Evolutionary conservation across 2,113 vertebrate genomes (phyloP).

Genomic region (Athene noctua): DNA sequence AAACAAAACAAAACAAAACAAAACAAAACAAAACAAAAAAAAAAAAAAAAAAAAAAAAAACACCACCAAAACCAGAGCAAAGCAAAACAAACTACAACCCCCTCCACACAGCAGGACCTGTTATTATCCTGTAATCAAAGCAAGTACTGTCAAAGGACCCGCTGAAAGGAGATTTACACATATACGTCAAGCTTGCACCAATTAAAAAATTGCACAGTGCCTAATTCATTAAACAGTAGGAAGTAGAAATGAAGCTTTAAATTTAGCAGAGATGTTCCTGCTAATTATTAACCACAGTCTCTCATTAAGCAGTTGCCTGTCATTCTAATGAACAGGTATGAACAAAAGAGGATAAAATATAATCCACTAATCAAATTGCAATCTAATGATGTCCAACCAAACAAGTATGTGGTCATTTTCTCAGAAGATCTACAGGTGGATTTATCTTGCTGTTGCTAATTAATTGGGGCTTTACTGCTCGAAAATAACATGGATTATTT

Average conservation of each 20-base stretch:
- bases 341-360: constrained; percentile 19
- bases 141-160: background rate
- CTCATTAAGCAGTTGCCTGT: constrained; percentile 36
- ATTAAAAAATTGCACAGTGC: background rate
- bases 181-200: background rate
- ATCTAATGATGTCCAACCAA: background rate
- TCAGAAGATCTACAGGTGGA: background rate
- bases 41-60: background rate
- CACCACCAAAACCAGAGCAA: too few relatives aligned
- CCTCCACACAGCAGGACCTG: background rate
- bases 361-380: constrained; percentile 7
- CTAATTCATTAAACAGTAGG: constrained; percentile 42
- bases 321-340: background rate
- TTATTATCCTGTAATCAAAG: constrained; percentile 28
- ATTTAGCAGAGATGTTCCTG: constrained; percentile 47
- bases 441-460: constrained; percentile 1
- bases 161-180: background rate
- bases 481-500: background rate
- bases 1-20: background rate
- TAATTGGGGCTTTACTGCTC: background rate
- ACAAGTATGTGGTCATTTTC: constrained; percentile 2
- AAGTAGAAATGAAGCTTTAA: constrained; percentile 43
- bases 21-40: background rate
- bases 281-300: constrained; percentile 45
- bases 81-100: background rate